phyloP scores from a whole-genome alignment of 1,140 invertebrate genomes.

The Aphis craccivora region DNA sequence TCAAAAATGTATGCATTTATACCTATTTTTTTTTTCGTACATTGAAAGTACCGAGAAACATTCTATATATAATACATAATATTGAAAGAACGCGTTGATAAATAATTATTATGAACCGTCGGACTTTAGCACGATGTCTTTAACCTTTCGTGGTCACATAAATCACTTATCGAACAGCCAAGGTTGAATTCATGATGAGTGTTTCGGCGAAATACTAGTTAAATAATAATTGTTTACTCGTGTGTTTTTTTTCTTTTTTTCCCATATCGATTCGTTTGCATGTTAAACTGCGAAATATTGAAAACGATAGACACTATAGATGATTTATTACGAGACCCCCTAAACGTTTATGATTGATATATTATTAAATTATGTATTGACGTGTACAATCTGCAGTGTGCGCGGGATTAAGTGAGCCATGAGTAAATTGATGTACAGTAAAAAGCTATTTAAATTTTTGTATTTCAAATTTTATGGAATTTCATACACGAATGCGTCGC shows the following conservation, averaged over 20 bases:
- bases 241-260: background rate
- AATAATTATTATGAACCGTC: background rate
- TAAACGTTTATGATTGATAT: conserved; percentile 8
- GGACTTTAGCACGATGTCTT: background rate
- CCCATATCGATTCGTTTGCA: background rate
- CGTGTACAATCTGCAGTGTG: background rate
- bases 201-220: background rate
- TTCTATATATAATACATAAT: background rate
- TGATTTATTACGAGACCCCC: background rate
- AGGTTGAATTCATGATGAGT: background rate
- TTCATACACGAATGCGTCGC: background rate
- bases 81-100: background rate
- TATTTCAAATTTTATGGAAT: background rate
- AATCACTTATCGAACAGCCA: background rate
- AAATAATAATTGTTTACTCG: background rate
- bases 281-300: background rate
- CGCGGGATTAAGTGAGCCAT: background rate
- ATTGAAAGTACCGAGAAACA: background rate
- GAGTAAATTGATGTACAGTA: background rate
- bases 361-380: background rate
- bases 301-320: background rate
- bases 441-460: conserved; percentile 24
- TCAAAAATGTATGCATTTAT: background rate
- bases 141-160: background rate
- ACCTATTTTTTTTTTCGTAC: background rate